These are phyloP conservation scores for Chrysogorgia sp. DNA, from an alignment of 92 coral and sea anemone species.

Conservation along the genomic window DNA sequence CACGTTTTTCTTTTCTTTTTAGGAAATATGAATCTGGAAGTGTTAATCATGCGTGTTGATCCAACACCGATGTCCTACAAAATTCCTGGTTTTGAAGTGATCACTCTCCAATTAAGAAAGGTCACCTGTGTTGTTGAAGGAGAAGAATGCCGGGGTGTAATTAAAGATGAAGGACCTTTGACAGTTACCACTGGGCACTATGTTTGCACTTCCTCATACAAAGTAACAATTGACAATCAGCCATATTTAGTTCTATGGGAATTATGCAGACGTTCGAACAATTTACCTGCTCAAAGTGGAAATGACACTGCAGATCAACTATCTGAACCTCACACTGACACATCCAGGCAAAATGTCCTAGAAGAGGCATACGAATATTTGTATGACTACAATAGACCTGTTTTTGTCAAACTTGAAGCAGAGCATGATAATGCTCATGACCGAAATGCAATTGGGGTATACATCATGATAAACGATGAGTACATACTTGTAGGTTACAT, in stretches of 20 bases:
- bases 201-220: constrained; percentile 33
- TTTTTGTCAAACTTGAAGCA: constrained; percentile 24
- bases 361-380: constrained; percentile 32
- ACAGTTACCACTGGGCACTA: not conserved
- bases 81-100: constrained; percentile 7
- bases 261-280: constrained; percentile 2
- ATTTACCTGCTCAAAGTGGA: constrained; percentile 1
- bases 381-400: constrained; percentile 37
- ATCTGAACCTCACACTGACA: constrained; percentile 24
- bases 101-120: not conserved
- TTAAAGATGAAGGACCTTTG: constrained; percentile 1
- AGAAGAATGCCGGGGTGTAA: not conserved
- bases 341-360: constrained; percentile 29
- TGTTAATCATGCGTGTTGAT: not conserved
- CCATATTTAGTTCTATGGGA: constrained; percentile 20
- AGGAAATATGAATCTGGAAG: not conserved
- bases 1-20: no score
- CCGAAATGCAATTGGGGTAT: constrained; percentile 18
- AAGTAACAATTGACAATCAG: constrained; percentile 16
- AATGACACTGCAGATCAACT: constrained; percentile 3
- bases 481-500: constrained; percentile 11
- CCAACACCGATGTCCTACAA: not conserved
- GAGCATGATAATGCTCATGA: constrained; percentile 30
- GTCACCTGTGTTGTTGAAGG: not conserved
- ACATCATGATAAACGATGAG: not conserved